Evolutionary conservation across 1,140 invertebrate genomes (phyloP), one percentile per base, ranked within the genome.

Genomic region (Camponotus floridanus): DNA sequence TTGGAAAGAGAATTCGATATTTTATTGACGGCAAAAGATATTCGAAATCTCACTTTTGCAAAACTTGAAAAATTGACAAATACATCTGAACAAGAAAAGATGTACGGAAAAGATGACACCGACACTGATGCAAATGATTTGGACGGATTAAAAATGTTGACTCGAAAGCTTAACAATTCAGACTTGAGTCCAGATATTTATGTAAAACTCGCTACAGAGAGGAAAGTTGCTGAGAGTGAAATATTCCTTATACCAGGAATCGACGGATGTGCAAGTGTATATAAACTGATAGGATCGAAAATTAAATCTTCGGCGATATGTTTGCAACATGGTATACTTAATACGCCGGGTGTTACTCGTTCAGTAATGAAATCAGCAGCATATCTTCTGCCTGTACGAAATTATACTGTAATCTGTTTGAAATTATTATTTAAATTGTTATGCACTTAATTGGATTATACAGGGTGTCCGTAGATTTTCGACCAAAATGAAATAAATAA

Each of bases 1-100:
- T 92, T 98, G 2, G 97, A 98, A 92, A 93, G 97, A 74, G 97
- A 97, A 87, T 97, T 96, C 93, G 97, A 97, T 89, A 92, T 98
- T 18, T 96, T 96, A 73, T 93, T 98, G 7, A 96, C 96, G 0
- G 96, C 97, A 74, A 96, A 97, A 87, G 97, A 98, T 89, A 97
- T 98, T 78, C 94, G 97, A 73, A 92, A 94, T 42, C 91, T 97
- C 94, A 94, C 95, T 11, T 95, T 96, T 31, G 91, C 93, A 3
- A 96, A 96, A 87, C 93, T 98, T 0, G 93, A 95, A 76, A 93
- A 95, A 74, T 93, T 95, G 88, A 87, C 91, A 7, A 55, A 84
- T 0, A 90, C 92, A 70, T 74, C 91, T 42, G 33, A 21, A 4
- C 3, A 92, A 68, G 91, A 89, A 64, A 8, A 11, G 73, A 59